A percentile compares a stretch with the other conserved stretches of the same genome.
Evolutionary conservation across 2,113 vertebrate genomes (phyloP).

Genomic region (Psephotus haematonotus): DNA sequence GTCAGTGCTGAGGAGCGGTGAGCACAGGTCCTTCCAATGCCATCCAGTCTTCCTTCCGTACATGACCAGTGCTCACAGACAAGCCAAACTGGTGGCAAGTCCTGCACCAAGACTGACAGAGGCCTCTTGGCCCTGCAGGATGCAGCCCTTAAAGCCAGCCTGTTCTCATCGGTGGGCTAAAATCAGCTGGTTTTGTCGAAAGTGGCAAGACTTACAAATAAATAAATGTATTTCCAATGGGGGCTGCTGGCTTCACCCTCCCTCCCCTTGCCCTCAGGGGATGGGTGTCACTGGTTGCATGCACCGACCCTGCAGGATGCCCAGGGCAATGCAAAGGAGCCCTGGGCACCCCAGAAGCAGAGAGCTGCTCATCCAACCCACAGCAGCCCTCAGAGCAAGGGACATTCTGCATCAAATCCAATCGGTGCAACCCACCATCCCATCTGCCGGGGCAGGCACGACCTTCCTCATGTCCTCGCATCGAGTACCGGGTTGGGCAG

Average conservation of each 20-base stretch:
- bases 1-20: neutral
- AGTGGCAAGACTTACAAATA: conserved; percentile 33
- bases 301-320: neutral
- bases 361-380: accelerated
- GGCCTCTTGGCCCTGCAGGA: neutral
- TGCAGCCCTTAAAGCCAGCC: conserved; percentile 9
- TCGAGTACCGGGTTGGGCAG: accelerated
- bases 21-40: neutral
- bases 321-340: neutral
- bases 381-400: neutral
- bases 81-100: neutral
- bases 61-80: neutral
- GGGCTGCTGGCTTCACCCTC: neutral
- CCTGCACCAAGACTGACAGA: neutral
- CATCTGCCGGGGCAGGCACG: neutral
- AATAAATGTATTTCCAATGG: neutral
- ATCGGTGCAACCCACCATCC: accelerated
- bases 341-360: neutral
- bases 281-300: neutral
- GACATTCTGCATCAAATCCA: neutral
- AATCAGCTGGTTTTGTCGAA: conserved; percentile 47
- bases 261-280: accelerated
- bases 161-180: conserved; percentile 59
- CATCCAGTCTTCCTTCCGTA: neutral
- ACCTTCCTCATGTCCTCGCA: neutral